Conservation (phyloP, 2,113 vertebrate species). For the Apistogramma diplotaenia region DNA sequence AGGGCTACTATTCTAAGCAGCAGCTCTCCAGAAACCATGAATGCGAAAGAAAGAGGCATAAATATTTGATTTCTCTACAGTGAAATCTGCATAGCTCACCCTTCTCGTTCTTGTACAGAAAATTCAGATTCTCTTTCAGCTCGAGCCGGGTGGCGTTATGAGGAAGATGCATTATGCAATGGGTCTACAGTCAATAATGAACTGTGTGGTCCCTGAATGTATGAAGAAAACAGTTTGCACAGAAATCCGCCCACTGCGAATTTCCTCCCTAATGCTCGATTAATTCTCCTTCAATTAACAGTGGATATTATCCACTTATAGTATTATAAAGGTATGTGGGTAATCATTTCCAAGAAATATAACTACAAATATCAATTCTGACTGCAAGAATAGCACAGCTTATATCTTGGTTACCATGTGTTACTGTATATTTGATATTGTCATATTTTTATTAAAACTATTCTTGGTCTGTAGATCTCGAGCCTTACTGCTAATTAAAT, state of each 20-base stretch:
- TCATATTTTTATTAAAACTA: neutral
- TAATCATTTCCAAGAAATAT: neutral
- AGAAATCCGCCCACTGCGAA: neutral
- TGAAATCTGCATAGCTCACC: conserved; percentile 57
- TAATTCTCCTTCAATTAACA: neutral
- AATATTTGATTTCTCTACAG: conserved; percentile 73
- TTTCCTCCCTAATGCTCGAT: neutral
- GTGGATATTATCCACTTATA: neutral
- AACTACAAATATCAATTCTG: neutral
- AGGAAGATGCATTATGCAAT: conserved; percentile 63
- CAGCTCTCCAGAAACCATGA: conserved; percentile 43
- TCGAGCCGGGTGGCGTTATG: conserved; percentile 29
- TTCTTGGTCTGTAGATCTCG: neutral
- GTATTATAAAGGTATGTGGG: neutral
- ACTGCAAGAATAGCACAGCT: neutral
- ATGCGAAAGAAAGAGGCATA: conserved; percentile 58
- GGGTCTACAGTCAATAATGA: conserved; percentile 54
- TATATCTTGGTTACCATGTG: neutral
- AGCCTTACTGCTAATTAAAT: neutral
- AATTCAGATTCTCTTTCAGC: conserved; percentile 26
- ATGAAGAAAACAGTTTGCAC: conserved; percentile 23
- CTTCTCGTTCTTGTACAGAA: conserved; percentile 39
- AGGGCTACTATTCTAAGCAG: conserved; percentile 24
- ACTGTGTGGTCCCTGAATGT: conserved; percentile 9
- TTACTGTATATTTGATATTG: neutral